Evolutionary conservation across 2,888 invertebrate genomes (phyloP), one percentile per base, ranked within the genome.

Genomic region (Clistopyga incitator): DNA sequence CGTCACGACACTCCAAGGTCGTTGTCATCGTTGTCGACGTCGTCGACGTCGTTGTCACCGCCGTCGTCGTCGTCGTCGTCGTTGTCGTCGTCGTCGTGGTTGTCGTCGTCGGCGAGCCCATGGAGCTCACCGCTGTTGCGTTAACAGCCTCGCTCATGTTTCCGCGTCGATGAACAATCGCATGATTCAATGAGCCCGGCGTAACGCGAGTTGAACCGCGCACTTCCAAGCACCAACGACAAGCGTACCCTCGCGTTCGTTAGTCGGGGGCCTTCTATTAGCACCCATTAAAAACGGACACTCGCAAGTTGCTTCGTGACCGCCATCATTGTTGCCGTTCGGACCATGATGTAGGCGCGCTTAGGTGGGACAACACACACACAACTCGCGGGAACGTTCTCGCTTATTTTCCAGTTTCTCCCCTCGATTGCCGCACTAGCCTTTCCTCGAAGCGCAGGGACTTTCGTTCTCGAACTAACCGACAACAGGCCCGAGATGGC

Each of bases 321-420:
- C 89, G 89, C 91, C 91, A 91, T 91, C 86, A 90, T 91, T 91
- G 88, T 88, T 88, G 87, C 88, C 85, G 86, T 88, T 87, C 50
- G 78, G 47, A 77, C 78, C 80, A 78, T 74, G 72, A 81, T 84
- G 74, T 75, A 74, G 67, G 56, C 56, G 56, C 71, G 52, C 59
- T 75, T 67, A 78, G 70, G 78, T 70, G 45, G 34, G 38, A 68
- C 77, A 68, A 68, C 77, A 68, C 65, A 42, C 50, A 29, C 34
- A 76, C 64, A 52, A 52, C 20, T 25, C 25, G 25, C 56, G 38
- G 38, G 45, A 25, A 13, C 72, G n/a, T 72, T 70, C 70, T 72
- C 59, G 59, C 29, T 72, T 29, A 29, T 29, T 59, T 59, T 72
- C 59, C 56, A 71, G 71, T 10, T 38, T 61, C 42, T 13, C 20